These are phyloP conservation scores for Carcina quercana DNA, from an alignment of 2,888 invertebrate genomes.

Conservation along the genomic window DNA sequence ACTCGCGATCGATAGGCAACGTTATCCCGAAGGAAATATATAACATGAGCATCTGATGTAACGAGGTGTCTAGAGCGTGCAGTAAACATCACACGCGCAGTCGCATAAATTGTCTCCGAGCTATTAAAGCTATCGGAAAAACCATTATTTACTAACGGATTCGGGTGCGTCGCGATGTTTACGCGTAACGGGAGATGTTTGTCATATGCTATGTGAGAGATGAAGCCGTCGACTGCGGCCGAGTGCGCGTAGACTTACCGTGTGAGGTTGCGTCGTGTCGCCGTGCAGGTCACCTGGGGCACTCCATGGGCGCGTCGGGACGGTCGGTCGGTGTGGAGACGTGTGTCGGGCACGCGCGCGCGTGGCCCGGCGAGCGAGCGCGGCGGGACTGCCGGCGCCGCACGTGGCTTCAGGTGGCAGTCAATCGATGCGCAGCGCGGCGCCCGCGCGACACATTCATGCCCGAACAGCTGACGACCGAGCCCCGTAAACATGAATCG, in stretches of 20 bases:
- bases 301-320: conserved; percentile 53
- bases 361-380: conserved; percentile 49
- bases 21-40: conserved; percentile 38
- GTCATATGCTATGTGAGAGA: conserved; percentile 17
- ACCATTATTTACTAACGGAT: conserved; percentile 43
- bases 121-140: conserved; percentile 43
- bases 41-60: conserved; percentile 40
- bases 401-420: conserved; percentile 56
- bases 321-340: conserved; percentile 33
- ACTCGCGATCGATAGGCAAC: conserved; percentile 48
- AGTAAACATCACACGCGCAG: conserved; percentile 56
- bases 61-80: conserved; percentile 28
- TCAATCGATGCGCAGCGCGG: conserved; percentile 63
- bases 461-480: conserved; percentile 68
- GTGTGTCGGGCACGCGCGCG: conserved; percentile 39
- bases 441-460: conserved; percentile 66
- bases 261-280: conserved; percentile 20
- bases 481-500: conserved; percentile 70
- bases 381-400: conserved; percentile 28
- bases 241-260: conserved; percentile 24
- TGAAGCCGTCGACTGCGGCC: conserved; percentile 8
- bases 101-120: conserved; percentile 38
- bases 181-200: conserved; percentile 27
- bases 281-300: conserved; percentile 53
- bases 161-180: conserved; percentile 26